A percentile compares a stretch with the other conserved stretches of the same genome.
These are phyloP conservation scores for Diacarnus erythraeanus DNA, from an alignment of 37 sponge, comb jelly and placozoan genomes.

Conservation along the genomic window DNA sequence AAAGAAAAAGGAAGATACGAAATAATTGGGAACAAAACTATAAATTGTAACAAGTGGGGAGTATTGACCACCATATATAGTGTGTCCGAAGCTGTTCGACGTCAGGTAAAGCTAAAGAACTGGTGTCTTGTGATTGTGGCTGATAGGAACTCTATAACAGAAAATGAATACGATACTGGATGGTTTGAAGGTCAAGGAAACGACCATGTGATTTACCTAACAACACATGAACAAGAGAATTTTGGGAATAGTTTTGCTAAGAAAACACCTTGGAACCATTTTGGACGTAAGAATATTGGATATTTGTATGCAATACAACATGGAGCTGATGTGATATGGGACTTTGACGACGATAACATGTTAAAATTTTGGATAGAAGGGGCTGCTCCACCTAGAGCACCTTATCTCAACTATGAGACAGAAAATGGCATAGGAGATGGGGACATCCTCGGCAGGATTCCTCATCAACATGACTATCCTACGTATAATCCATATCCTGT, in stretches of 20 bases:
- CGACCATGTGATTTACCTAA: conserved; percentile 33
- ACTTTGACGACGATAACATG: conserved; percentile 71
- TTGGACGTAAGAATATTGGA: conserved; percentile 71
- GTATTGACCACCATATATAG: no score
- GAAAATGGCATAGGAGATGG: background rate
- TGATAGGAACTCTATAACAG: conserved; percentile 46
- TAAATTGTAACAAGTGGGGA: no score
- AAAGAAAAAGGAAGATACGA: no score
- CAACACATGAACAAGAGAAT: conserved; percentile 21
- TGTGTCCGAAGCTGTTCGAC: no score
- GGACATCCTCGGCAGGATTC: conserved; percentile 9
- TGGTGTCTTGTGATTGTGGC: conserved; percentile 65
- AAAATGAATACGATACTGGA: conserved; percentile 15
- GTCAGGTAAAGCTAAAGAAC: conserved; percentile 24
- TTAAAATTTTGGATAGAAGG: conserved; percentile 58
- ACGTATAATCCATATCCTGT: conserved; percentile 64
- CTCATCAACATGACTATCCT: conserved; percentile 37
- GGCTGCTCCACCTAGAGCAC: conserved; percentile 40
- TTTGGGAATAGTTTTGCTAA: conserved; percentile 17
- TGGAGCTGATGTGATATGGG: conserved; percentile 65
- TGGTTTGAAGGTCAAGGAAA: conserved; percentile 44
- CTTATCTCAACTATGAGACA: conserved; percentile 25
- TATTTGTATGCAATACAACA: conserved; percentile 58
- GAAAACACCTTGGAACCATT: conserved; percentile 45
- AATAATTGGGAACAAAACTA: no score